Base-by-base conservation (phyloP, 2,888 invertebrate species). In the Eupithecia exiguata region DNA sequence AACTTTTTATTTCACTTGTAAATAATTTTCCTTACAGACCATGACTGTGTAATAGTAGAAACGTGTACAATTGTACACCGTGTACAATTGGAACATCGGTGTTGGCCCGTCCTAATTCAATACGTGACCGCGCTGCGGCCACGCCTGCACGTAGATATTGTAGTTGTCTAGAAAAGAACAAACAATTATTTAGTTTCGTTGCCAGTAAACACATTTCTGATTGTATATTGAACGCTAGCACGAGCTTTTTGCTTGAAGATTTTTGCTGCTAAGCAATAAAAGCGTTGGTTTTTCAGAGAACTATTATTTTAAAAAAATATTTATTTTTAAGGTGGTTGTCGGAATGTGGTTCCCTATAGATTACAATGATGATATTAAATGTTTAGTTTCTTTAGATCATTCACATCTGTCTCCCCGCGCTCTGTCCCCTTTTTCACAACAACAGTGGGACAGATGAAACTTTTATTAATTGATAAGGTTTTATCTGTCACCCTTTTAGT, bases 71-170 rank as follows among this genome's bases (percentile, higher is more conserved):
- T 12, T 21, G 61, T 30, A 30, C 30, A 62, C 21, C 35, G 18
- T 62, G 62, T 62, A 62, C 35, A 30, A 62, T 62, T 40, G 40
- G 25, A 40, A 21, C 35, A 10, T 65, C 38, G 66, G 66, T 40
- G 66, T 66, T 66, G 40, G 62, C 21, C 58, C 35, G 69, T 71
- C 71, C 74, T 75, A 75, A 75, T 72, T 72, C 74, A 70, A 72
- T 70, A 75, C 71, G 74, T 75, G 74, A 75, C 74, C 67, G 69
- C 18, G 21, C 38, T 36, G 18, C 65, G n/a, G 18, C 38, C 65
- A 18, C n/a, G 18, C 65, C 65, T 58, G 25, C 25, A n/a, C 18
- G 66, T 40, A n/a, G 65, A 38, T n/a, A n/a, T 43, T 25, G 65
- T 65, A 40, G n/a, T 40, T 65, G 66, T 43, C 66, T 66, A 43